These are phyloP conservation scores for Caenorhabditis japonica DNA, from an alignment of 2,888 invertebrate genomes.

Conservation along the genomic window DNA sequence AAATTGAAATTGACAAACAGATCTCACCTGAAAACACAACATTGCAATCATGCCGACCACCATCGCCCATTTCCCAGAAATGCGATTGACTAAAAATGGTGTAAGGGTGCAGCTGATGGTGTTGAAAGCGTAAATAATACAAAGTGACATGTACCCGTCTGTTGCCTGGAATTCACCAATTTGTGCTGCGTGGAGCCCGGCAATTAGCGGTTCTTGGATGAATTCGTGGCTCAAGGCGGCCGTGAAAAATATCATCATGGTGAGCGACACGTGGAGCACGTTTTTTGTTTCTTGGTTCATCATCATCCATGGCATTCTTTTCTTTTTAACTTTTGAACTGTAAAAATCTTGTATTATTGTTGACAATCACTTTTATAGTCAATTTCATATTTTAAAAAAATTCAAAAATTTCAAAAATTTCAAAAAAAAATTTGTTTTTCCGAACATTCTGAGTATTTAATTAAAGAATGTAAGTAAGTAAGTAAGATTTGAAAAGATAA, in stretches of 20 bases:
- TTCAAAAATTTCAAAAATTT: background rate
- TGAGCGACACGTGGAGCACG: conserved; percentile 15
- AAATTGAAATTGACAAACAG: too few species aligned
- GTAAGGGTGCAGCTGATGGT: conserved; percentile 21
- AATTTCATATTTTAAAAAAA: too few species aligned
- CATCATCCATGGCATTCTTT: background rate
- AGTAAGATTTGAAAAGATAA: too few species aligned
- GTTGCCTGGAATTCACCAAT: conserved; percentile 4
- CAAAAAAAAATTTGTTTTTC: too few species aligned
- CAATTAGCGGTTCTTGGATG: conserved; percentile 31
- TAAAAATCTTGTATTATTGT: too few species aligned
- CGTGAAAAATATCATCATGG: conserved; percentile 29
- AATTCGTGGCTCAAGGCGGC: conserved; percentile 26
- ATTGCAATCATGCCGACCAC: background rate
- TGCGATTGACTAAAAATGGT: conserved; percentile 1
- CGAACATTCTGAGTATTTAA: too few species aligned
- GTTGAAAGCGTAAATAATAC: conserved; percentile 25
- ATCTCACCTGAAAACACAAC: conserved; percentile 9
- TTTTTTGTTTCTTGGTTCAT: conserved; percentile 10
- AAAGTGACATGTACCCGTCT: conserved; percentile 27
- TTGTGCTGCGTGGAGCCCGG: background rate
- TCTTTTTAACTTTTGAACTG: too few species aligned
- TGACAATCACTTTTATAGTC: too few species aligned
- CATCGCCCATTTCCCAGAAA: conserved; percentile 40
- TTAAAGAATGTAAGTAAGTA: too few species aligned